These are phyloP conservation scores for Siderastrea radians DNA, from an alignment of 92 coral and sea anemone genomes.

Conservation along the genomic window DNA sequence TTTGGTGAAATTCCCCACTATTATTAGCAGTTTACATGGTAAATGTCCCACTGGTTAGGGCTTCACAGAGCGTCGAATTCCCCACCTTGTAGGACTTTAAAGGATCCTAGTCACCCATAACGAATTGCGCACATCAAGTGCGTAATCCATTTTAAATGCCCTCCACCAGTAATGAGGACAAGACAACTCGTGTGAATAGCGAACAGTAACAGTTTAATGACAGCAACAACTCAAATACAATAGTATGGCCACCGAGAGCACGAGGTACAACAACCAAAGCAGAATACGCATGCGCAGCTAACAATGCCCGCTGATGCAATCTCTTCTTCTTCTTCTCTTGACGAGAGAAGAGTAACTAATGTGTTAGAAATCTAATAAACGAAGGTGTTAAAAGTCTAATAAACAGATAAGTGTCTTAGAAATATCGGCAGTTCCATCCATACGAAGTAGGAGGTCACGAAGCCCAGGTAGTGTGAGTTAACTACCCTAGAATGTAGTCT, in stretches of 20 bases:
- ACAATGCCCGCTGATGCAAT: conserved; percentile 21
- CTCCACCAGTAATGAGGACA: conserved; percentile 3
- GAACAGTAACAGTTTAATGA: background rate
- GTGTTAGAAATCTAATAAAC: too few species aligned
- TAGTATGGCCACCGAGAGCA: background rate
- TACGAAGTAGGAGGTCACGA: background rate
- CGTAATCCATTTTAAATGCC: too few species aligned
- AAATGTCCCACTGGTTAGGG: too few species aligned
- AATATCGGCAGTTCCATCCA: background rate
- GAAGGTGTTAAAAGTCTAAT: too few species aligned
- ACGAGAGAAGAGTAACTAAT: too few species aligned
- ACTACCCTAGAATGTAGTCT: background rate
- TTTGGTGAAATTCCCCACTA: too few species aligned
- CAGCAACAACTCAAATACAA: background rate
- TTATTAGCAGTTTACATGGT: too few species aligned
- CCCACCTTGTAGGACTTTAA: too few species aligned
- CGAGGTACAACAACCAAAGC: background rate
- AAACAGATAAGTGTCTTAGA: too few species aligned
- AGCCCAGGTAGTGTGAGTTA: background rate
- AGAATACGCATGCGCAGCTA: conserved; percentile 10
- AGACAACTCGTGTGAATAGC: conserved; percentile 13
- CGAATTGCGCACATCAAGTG: too few species aligned
- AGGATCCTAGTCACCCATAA: too few species aligned
- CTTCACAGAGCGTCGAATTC: too few species aligned
- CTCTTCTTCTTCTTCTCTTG: conserved; percentile 11